Evolutionary conservation across 2,888 invertebrate genomes (phyloP).

Genomic region (Dione vanillae): DNA sequence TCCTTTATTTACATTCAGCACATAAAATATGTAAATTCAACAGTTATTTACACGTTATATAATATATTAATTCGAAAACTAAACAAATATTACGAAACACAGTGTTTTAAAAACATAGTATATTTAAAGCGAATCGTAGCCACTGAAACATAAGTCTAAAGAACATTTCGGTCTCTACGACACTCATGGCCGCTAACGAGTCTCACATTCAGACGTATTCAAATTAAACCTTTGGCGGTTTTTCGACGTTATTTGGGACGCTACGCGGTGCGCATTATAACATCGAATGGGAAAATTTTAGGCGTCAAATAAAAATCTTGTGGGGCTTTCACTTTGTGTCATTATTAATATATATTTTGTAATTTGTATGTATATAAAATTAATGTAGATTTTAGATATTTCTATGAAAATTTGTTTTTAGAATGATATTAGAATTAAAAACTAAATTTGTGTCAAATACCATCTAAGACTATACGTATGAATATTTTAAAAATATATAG

Average conservation of each 20-base stretch:
- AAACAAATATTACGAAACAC: background rate
- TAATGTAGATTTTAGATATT: background rate
- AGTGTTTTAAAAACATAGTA: background rate
- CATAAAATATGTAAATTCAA: too few relatives aligned
- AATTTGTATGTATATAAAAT: background rate
- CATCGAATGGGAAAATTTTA: constrained; percentile 36
- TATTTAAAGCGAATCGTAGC: background rate
- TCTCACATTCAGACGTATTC: constrained; percentile 65
- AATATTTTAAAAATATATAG: background rate
- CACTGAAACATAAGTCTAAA: constrained; percentile 37
- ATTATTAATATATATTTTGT: constrained; percentile 14
- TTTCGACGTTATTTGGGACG: constrained; percentile 42
- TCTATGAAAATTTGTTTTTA: background rate
- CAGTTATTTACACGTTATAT: too few relatives aligned
- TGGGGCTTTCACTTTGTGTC: constrained; percentile 20
- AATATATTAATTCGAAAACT: too few relatives aligned
- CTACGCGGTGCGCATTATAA: constrained; percentile 36
- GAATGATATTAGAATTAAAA: background rate
- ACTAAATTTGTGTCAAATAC: background rate
- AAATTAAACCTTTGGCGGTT: constrained; percentile 57
- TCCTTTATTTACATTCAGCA: too few relatives aligned
- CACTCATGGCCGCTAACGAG: constrained; percentile 58
- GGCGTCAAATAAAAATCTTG: constrained; percentile 36
- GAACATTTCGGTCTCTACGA: constrained; percentile 46
- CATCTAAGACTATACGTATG: background rate